Conservation (phyloP, 2,888 invertebrate genomes). For the Agrotis segetum region DNA sequence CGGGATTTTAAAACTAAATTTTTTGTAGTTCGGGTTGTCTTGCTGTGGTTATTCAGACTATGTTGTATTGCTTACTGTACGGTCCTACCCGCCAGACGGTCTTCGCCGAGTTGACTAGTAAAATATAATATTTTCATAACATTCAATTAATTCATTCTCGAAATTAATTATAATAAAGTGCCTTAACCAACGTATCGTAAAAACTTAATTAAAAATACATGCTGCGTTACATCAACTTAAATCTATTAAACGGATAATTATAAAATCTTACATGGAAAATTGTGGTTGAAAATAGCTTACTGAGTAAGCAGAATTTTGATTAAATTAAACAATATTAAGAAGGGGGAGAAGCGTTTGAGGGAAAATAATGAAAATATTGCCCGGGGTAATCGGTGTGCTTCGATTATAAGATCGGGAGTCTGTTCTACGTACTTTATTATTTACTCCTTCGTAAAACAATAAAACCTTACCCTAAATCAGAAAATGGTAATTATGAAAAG, state of each 20-base stretch:
- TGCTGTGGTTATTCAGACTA: too few relatives aligned
- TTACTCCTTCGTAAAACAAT: constrained; percentile 25
- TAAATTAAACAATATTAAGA: constrained; percentile 88
- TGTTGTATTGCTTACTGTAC: too few relatives aligned
- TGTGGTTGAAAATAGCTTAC: constrained; percentile 77
- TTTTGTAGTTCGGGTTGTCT: too few relatives aligned
- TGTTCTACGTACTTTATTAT: constrained; percentile 37
- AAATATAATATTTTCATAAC: neutral
- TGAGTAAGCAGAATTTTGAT: constrained; percentile 84
- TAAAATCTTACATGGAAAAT: constrained; percentile 82
- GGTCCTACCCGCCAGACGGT: too few relatives aligned
- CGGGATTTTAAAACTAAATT: too few relatives aligned
- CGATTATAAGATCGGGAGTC: constrained; percentile 69
- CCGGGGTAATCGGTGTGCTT: constrained; percentile 72
- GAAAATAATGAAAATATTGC: constrained; percentile 88
- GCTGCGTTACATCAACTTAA: constrained; percentile 66
- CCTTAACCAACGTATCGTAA: constrained; percentile 8
- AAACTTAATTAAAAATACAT: constrained; percentile 54
- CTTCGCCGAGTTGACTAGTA: too few relatives aligned
- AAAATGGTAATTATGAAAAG: constrained; percentile 10
- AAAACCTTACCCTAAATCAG: constrained; percentile 27
- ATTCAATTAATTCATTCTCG: neutral
- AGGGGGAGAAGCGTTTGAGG: constrained; percentile 82
- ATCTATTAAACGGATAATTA: constrained; percentile 74
- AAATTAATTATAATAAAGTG: constrained; percentile 6